Conservation (phyloP, 2,797 vertebrate genomes). For the Mus caroli region DNA sequence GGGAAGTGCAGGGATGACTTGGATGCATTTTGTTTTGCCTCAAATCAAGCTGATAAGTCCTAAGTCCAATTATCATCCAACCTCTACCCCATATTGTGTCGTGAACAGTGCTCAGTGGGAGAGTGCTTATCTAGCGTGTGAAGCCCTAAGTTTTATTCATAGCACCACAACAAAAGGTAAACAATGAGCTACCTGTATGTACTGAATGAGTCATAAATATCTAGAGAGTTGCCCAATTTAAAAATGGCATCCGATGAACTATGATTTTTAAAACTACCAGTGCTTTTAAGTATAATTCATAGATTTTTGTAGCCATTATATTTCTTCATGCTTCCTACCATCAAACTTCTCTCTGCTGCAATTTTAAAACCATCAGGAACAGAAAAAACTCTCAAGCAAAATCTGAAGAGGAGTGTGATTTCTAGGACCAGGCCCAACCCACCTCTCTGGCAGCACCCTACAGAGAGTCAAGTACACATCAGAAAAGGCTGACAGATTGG, state of each 20-base stretch:
- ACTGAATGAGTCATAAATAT: not conserved
- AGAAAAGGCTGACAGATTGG: not conserved
- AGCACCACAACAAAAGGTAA: not conserved
- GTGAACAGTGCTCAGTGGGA: not conserved
- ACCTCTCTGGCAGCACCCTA: not conserved
- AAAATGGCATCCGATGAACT: slow-evolving; percentile 58
- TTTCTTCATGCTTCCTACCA: not conserved
- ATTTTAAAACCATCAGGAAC: slow-evolving; percentile 44
- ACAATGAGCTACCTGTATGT: not conserved
- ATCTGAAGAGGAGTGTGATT: not conserved
- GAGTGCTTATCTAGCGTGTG: not conserved
- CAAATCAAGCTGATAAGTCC: not conserved
- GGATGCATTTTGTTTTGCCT: not conserved
- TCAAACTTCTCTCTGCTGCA: not conserved
- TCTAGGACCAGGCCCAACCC: not conserved
- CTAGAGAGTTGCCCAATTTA: slow-evolving; percentile 40
- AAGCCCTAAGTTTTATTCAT: not conserved
- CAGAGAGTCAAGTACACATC: slow-evolving; percentile 10
- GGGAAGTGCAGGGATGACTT: not conserved
- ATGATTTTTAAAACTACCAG: slow-evolving; percentile 60
- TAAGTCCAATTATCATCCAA: not conserved
- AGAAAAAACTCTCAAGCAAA: slow-evolving; percentile 45
- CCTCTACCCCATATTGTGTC: too few species aligned
- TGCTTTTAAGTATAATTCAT: slow-evolving; percentile 47
- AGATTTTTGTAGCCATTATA: slow-evolving; percentile 36